Percentiles rank a stretch among this genome's conserved stretches.
These are phyloP conservation scores for Brachyhypopomus gauderio DNA, from an alignment of 2,113 vertebrate genomes.

Conservation along the genomic window DNA sequence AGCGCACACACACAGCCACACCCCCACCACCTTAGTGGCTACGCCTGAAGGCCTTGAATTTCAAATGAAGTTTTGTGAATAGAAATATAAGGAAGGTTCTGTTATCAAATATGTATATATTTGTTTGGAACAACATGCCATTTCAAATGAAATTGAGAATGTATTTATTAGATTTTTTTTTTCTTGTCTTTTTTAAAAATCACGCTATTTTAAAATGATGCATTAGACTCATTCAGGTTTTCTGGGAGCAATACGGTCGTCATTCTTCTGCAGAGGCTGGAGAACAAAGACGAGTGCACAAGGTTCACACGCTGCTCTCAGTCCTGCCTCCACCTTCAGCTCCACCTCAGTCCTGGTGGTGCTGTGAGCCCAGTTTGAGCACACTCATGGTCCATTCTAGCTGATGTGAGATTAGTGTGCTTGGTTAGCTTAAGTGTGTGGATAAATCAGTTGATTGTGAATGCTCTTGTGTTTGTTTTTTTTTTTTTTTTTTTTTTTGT, in stretches of 20 bases:
- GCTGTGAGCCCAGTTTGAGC: slow-evolving; percentile 7
- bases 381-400: slow-evolving; percentile 28
- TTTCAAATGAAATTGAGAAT: slow-evolving; percentile 53
- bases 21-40: slow-evolving; percentile 20
- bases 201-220: slow-evolving; percentile 36
- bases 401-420: slow-evolving; percentile 39
- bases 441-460: no score
- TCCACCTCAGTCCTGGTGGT: neutral
- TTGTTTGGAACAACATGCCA: slow-evolving; percentile 40
- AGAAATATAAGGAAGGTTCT: slow-evolving; percentile 20
- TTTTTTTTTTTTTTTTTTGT: neutral
- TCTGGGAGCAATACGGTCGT: slow-evolving; percentile 52
- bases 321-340: neutral
- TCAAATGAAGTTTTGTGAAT: slow-evolving; percentile 17
- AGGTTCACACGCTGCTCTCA: slow-evolving; percentile 4
- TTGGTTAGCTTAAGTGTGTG: slow-evolving; percentile 24
- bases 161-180: slow-evolving; percentile 57
- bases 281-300: neutral
- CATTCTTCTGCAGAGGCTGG: slow-evolving; percentile 35
- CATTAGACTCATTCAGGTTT: slow-evolving; percentile 47
- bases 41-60: slow-evolving; percentile 19
- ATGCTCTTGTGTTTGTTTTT: no score
- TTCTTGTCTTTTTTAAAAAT: slow-evolving; percentile 19
- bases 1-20: slow-evolving; percentile 32
- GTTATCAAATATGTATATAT: slow-evolving; percentile 44